A percentile compares a stretch with the other conserved stretches of the same genome.
Conservation (phyloP, 2,888 invertebrate genomes). For the Lordiphosa fenestrarum region DNA sequence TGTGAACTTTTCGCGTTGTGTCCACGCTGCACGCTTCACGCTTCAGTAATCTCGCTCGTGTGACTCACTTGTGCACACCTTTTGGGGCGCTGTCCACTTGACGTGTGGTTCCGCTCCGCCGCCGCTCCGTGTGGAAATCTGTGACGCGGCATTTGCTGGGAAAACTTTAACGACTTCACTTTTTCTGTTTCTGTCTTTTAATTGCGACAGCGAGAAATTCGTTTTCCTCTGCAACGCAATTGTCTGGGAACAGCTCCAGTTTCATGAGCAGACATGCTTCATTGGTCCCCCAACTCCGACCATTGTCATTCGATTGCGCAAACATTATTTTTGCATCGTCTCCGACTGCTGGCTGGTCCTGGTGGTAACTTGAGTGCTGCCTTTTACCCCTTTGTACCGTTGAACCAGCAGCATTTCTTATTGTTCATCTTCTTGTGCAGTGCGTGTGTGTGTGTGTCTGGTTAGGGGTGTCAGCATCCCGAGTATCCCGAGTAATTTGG, state of each 20-base stretch:
- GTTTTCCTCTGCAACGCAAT: conserved; percentile 52
- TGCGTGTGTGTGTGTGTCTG: conserved; percentile 17
- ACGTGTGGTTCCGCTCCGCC: conserved; percentile 67
- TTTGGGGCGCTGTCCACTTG: conserved; percentile 56
- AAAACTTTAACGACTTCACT: conserved; percentile 49
- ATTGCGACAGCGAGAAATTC: conserved; percentile 61
- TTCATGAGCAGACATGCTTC: conserved; percentile 71
- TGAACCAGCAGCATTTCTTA: conserved; percentile 40
- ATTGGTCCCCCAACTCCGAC: conserved; percentile 41
- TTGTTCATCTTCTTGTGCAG: conserved; percentile 44
- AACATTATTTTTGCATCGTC: conserved; percentile 58
- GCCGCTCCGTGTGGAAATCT: conserved; percentile 57
- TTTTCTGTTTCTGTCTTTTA: conserved; percentile 36
- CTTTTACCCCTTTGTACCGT: conserved; percentile 43
- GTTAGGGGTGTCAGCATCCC: conserved; percentile 8
- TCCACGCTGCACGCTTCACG: conserved; percentile 32
- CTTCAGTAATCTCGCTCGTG: conserved; percentile 35
- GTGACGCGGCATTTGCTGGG: conserved; percentile 70
- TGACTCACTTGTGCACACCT: conserved; percentile 31
- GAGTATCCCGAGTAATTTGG: conserved; percentile 54
- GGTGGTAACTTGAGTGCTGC: conserved; percentile 58
- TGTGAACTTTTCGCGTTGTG: conserved; percentile 54
- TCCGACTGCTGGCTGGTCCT: conserved; percentile 18
- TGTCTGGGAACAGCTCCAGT: conserved; percentile 57
- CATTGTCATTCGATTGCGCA: conserved; percentile 69